phyloP scores from a whole-genome alignment of 2,113 vertebrate species.

The Tringa solitaria region DNA sequence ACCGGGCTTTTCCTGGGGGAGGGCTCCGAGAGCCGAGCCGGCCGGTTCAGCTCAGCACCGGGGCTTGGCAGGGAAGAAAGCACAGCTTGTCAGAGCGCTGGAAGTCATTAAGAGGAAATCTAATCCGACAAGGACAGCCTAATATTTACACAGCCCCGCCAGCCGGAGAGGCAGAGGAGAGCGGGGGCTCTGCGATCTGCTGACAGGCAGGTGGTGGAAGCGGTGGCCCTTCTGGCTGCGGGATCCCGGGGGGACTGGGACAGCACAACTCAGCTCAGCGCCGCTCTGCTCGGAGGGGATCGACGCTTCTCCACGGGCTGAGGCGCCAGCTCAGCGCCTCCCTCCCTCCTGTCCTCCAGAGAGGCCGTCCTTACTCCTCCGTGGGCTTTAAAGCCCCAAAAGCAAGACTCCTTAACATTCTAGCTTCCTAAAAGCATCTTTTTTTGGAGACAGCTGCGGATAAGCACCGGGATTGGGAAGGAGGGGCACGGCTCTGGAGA shows the following conservation, averaged over 20 bases:
- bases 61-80: background rate
- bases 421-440: background rate
- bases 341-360: background rate
- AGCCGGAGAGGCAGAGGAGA: background rate
- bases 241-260: background rate
- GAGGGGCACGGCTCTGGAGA: background rate
- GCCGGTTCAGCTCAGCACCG: background rate
- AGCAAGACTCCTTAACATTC: too few relatives aligned
- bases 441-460: background rate
- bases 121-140: background rate
- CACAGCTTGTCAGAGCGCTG: background rate
- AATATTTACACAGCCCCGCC: background rate
- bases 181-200: background rate
- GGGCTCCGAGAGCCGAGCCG: background rate
- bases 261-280: background rate
- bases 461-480: background rate
- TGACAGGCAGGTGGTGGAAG: background rate
- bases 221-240: background rate
- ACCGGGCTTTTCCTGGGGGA: background rate
- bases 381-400: background rate
- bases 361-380: background rate
- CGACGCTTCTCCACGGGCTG: background rate
- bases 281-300: background rate
- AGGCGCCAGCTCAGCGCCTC: background rate
- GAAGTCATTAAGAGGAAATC: constrained; percentile 1